phyloP scores from a whole-genome alignment of 1,140 invertebrate genomes.

The Zaprionus tsacasi region DNA sequence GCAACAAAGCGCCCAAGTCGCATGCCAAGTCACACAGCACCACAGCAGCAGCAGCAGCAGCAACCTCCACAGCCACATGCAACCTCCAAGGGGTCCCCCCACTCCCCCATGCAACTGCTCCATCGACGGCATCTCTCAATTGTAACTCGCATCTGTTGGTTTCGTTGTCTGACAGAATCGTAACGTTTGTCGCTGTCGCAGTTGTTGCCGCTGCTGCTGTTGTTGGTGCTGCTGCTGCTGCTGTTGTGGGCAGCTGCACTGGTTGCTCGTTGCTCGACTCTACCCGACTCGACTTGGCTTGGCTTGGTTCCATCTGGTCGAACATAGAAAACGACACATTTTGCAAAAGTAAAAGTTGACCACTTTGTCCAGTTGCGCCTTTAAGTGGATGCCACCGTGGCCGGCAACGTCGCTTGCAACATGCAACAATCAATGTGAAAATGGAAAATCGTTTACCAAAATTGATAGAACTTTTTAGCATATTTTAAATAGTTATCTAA shows the following conservation, averaged over 20 bases:
- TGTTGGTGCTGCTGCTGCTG: conserved; percentile 22
- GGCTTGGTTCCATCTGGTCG: conserved; percentile 70
- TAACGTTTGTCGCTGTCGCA: conserved; percentile 49
- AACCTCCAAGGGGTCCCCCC: conserved; percentile 8
- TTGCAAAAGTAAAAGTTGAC: conserved; percentile 58
- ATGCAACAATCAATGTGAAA: conserved; percentile 9
- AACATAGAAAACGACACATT: conserved; percentile 73
- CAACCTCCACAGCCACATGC: conserved; percentile 26
- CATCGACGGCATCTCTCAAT: conserved; percentile 44
- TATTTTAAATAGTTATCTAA: too few species aligned
- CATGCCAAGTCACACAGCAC: conserved; percentile 42
- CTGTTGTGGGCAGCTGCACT: conserved; percentile 63
- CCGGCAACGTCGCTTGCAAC: conserved; percentile 12
- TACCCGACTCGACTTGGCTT: conserved; percentile 32
- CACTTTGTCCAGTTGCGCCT: conserved; percentile 38
- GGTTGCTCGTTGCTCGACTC: conserved; percentile 36
- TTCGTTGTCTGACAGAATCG: conserved; percentile 69
- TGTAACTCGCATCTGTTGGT: conserved; percentile 60
- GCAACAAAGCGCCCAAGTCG: conserved; percentile 63
- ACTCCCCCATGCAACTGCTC: neutral
- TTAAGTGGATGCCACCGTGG: conserved; percentile 40
- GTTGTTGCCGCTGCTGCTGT: conserved; percentile 9
- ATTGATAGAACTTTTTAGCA: conserved; percentile 1
- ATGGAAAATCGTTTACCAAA: neutral
- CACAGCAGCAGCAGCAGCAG: conserved; percentile 1